Conservation (phyloP, 64 coral and sea anemone genomes). For the Montipora cactus region DNA sequence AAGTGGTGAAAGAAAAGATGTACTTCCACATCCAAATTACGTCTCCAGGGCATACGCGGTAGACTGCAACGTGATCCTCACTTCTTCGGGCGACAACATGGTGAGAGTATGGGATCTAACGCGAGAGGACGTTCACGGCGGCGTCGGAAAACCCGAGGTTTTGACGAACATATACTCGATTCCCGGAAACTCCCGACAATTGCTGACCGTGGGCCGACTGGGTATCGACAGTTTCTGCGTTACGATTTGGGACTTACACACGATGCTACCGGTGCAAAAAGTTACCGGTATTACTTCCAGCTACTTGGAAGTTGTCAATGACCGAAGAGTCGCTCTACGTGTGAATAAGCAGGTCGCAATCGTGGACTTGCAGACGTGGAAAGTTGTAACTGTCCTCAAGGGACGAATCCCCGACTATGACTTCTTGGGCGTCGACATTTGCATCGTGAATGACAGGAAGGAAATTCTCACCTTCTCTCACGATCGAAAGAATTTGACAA, state of each 20-base stretch:
- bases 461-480: conserved; percentile 87
- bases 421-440: conserved; percentile 73
- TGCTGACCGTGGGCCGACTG: conserved; percentile 85
- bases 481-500: conserved; percentile 53
- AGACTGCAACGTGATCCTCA: conserved; percentile 64
- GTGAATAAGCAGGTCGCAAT: conserved; percentile 70
- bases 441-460: conserved; percentile 53
- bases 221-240: conserved; percentile 73
- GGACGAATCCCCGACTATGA: conserved; percentile 83
- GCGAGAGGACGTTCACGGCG: conserved; percentile 35
- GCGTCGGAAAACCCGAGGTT: conserved; percentile 69
- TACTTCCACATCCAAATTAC: conserved; percentile 77
- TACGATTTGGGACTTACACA: conserved; percentile 82
- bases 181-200: conserved; percentile 67
- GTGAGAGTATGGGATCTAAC: conserved; percentile 88
- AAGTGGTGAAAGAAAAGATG: conserved; percentile 71
- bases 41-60: conserved; percentile 60
- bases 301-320: conserved; percentile 76
- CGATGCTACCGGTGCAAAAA: conserved; percentile 76
- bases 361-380: conserved; percentile 72
- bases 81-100: conserved; percentile 81
- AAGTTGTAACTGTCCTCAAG: conserved; percentile 72
- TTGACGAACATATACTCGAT: conserved; percentile 70
- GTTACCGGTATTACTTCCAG: conserved; percentile 74
- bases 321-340: conserved; percentile 73